These are phyloP conservation scores for Gymnocephalus cernua DNA, from an alignment of 2,113 vertebrate genomes.

Conservation along the genomic window DNA sequence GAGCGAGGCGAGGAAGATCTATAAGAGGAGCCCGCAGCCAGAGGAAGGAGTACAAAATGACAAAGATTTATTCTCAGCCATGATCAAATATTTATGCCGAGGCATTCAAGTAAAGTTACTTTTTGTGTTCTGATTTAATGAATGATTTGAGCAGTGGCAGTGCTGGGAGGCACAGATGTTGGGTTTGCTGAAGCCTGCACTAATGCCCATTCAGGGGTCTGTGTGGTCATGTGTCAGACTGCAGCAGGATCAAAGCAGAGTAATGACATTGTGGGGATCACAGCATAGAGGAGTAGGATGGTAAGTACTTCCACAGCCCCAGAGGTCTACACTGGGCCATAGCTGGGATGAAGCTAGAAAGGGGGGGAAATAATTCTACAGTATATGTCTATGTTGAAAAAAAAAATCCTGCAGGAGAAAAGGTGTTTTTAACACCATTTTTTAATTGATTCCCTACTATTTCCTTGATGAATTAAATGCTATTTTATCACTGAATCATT, in stretches of 20 bases:
- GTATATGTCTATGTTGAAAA: not conserved
- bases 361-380: not conserved
- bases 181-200: slow-evolving; percentile 90
- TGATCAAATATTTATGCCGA: slow-evolving; percentile 96
- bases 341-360: slow-evolving; percentile 41
- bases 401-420: slow-evolving; percentile 8
- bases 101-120: slow-evolving; percentile 99
- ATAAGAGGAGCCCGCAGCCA: slow-evolving; percentile 54
- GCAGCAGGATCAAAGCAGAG: slow-evolving; percentile 88
- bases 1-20: slow-evolving; percentile 50
- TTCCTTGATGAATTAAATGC: not conserved
- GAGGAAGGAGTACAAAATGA: slow-evolving; percentile 83
- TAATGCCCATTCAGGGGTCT: slow-evolving; percentile 90
- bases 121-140: slow-evolving; percentile 99
- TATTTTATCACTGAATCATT: not conserved
- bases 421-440: not conserved
- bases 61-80: slow-evolving; percentile 97
- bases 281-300: slow-evolving; percentile 82
- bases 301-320: slow-evolving; percentile 83
- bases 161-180: slow-evolving; percentile 89
- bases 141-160: slow-evolving; percentile 90
- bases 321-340: slow-evolving; percentile 77
- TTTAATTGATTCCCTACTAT: not conserved
- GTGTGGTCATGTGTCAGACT: slow-evolving; percentile 92
- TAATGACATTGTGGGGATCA: slow-evolving; percentile 75